Percentiles rank a stretch among this genome's conserved stretches.
phyloP scores from a whole-genome alignment of 37 sponge, comb jelly and placozoan genomes.

The Bolinopsis microptera region DNA sequence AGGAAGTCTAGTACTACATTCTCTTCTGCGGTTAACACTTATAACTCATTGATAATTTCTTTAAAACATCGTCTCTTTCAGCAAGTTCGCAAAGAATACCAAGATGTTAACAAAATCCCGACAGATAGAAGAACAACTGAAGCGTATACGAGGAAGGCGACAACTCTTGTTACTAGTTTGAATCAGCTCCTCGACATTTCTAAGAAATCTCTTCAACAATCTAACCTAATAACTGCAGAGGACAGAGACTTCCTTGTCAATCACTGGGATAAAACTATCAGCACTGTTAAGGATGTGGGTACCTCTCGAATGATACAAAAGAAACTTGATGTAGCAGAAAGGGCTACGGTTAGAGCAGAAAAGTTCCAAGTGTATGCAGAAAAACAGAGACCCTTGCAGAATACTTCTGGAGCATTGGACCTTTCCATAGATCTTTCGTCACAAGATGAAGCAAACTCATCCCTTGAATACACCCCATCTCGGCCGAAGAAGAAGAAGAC shows the following conservation, averaged over 20 bases:
- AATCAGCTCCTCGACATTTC: neutral
- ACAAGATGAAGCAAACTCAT: neutral
- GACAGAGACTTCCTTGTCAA: neutral
- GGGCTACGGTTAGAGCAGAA: neutral
- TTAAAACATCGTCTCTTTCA: too few relatives aligned
- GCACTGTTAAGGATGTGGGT: neutral
- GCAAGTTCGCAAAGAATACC: neutral
- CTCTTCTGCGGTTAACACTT: too few relatives aligned
- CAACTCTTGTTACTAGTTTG: neutral
- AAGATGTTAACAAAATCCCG: neutral
- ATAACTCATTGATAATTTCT: too few relatives aligned
- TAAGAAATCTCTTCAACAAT: neutral
- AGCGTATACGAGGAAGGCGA: neutral
- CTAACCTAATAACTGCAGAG: neutral
- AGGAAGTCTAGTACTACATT: too few relatives aligned
- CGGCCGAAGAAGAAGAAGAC: neutral
- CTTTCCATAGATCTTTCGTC: neutral
- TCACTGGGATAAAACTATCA: neutral
- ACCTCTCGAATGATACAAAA: neutral
- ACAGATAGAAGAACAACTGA: neutral
- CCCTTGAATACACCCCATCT: neutral
- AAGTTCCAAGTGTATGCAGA: too few relatives aligned
- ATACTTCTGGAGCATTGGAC: neutral
- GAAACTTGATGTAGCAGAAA: neutral
- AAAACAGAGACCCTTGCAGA: neutral